These are phyloP conservation scores for Ceramica pisi DNA, from an alignment of 2,888 invertebrate genomes.

Conservation along the genomic window DNA sequence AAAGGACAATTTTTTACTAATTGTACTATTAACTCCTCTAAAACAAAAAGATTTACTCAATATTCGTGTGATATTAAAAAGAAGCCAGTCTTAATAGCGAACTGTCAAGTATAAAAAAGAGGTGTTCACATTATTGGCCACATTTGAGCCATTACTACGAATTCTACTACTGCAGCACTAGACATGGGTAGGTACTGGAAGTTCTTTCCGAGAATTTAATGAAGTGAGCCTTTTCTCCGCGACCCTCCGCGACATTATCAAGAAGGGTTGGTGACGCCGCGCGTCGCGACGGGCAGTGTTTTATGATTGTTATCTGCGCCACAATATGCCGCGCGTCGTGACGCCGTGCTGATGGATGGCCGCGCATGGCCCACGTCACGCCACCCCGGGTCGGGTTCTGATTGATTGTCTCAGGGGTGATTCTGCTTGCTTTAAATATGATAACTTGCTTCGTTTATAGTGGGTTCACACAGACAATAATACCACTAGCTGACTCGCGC, in stretches of 20 bases:
- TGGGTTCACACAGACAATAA: background rate
- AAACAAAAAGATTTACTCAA: too few species aligned
- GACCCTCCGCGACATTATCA: background rate
- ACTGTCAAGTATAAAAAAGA: background rate
- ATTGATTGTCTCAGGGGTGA: constrained; percentile 57
- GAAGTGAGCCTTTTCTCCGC: constrained; percentile 26
- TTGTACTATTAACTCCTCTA: too few species aligned
- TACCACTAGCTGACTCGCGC: too few species aligned
- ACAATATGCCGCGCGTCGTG: constrained; percentile 62
- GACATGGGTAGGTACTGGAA: too few species aligned
- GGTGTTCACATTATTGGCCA: background rate
- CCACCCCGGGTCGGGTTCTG: constrained; percentile 51
- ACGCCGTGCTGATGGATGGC: constrained; percentile 28
- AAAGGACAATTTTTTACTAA: background rate
- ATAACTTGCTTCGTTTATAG: constrained; percentile 18
- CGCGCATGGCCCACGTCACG: constrained; percentile 20
- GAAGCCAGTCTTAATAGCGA: background rate
- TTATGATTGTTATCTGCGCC: constrained; percentile 65
- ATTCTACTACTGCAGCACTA: too few species aligned
- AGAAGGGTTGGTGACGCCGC: constrained; percentile 44
- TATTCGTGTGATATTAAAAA: too few species aligned
- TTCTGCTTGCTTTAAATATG: constrained; percentile 27
- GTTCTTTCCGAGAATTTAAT: background rate
- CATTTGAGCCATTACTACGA: too few species aligned
- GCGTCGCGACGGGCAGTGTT: constrained; percentile 60